Evolutionary conservation across 2,888 invertebrate species (phyloP), one percentile per base, ranked within the genome.

Genomic region (Dascillus cervinus): DNA sequence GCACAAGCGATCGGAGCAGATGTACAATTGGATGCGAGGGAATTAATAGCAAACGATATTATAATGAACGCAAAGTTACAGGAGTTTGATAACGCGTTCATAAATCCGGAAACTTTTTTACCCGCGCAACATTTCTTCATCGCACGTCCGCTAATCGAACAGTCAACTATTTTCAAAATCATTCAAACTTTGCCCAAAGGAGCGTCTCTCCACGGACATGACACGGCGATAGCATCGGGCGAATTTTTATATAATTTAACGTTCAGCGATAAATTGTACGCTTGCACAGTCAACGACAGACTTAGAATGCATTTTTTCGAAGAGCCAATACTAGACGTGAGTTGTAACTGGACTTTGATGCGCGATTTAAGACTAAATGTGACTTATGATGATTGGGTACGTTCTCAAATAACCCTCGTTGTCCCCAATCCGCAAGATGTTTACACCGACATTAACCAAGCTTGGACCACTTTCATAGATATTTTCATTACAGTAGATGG

Each of bases 131-230:
- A 79, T 50, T 78, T 78, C 46, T 73, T 83, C 49, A 55, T 62
- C 2, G 74, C 73, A 6, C 70, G 71, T 45, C 52, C 69, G 1
- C 56, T 67, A 13, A 77, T 85, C 26, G 62, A 68, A 3, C 44
- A 64, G 0, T 81, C 82, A 0, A 67, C 72, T 39, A 74, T 84
- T 0, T 83, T 75, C 48, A 58, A 71, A 42, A 67, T 81, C 4
- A 71, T 85, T 6, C 65, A 70, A 32, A 59, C 60, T 12, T 73
- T 85, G 72, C 85, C 85, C 0, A 85, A 85, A 60, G 85, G 81
- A 3, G 80, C 71, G 0, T 72, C 75, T 0, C 56, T 82, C 10
- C 83, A 82, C 55, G 67, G 75, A 0, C 85, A 85, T 51, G 75
- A 82, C 41, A 73, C 76, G 35, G 77, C 77, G 0, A 61, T 79